phyloP scores from a whole-genome alignment of 2,113 vertebrate species.

The Sinocyclocheilus grahami region DNA sequence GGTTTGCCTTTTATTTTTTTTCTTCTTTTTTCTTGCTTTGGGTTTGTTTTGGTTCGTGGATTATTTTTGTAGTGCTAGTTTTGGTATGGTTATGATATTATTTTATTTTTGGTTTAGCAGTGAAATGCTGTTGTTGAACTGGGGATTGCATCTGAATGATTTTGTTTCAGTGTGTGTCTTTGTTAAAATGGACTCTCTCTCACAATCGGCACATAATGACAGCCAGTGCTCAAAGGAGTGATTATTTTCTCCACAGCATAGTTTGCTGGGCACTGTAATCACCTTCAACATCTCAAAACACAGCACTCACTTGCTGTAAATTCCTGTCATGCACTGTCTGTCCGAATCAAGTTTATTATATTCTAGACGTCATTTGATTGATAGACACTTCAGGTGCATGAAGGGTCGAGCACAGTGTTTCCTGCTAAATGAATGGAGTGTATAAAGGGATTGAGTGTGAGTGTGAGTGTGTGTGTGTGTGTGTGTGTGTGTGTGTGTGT shows the following conservation, averaged over 20 bases:
- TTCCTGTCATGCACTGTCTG: background rate
- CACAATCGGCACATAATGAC: background rate
- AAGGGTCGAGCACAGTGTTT: background rate
- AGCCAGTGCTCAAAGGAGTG: background rate
- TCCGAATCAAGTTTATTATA: background rate
- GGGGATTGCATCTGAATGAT: background rate
- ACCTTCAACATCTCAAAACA: conserved; percentile 1
- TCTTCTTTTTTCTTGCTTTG: too few relatives aligned
- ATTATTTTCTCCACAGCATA: background rate
- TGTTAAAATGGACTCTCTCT: background rate
- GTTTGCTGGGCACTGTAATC: background rate
- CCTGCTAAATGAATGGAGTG: background rate
- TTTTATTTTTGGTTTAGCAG: background rate
- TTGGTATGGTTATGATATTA: background rate
- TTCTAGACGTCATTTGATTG: background rate
- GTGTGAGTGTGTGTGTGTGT: background rate
- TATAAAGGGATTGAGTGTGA: background rate
- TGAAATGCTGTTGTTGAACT: background rate
- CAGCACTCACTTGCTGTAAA: background rate
- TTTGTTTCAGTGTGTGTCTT: background rate
- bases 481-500: background rate
- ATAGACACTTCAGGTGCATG: background rate
- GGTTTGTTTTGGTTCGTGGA: too few relatives aligned
- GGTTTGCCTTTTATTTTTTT: too few relatives aligned
- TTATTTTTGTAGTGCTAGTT: background rate